Evolutionary conservation across 2,888 invertebrate genomes (phyloP), one percentile per base, ranked within the genome.

Genomic region (Uloborus plumipes): DNA sequence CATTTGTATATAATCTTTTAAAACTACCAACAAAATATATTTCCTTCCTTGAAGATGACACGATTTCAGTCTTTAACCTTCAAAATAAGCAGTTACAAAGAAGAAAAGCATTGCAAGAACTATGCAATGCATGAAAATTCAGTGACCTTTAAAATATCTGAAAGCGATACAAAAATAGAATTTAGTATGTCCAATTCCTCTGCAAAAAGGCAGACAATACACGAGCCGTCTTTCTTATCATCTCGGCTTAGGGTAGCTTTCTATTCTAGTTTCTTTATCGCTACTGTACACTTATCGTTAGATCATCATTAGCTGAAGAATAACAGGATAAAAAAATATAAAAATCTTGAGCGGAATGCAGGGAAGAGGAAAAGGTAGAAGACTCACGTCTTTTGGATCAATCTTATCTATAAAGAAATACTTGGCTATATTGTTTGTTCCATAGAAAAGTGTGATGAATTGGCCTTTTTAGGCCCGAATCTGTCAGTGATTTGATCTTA

Each of bases 371-470:
- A 77, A 78, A 64, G 55, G 55, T 49, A 47, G 71, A 78, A 78
- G 77, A 78, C 55, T 62, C 39, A 59, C 49, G 59, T 78, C 64
- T 64, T 50, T 15, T 55, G 55, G 62, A 65, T 51, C 51, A 78
- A 71, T 70, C 70, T 78, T 78, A 78, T 78, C 77, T 78, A 58
- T 64, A 64, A 78, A 64, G 70, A 70, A 78, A 78, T 78, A 58
- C 77, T 78, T 39, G 55, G 64, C 18, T 64, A n/a, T 53, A 65
- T 71, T 78, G 70, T 65, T 70, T 76, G 49, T 49, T 61, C 11
- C 22, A 65, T 15, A 53, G 58, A 71, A 65, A 70, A 55, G 64
- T 31, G 70, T 70, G 77, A 78, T 78, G 59, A 39, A 78, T 78
- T 65, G 55, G 26, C 26, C 20, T 71, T 78, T 78, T 71, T 78